These are phyloP conservation scores for Xestia sexstrigata DNA, from an alignment of 2,888 invertebrate species.

Conservation along the genomic window DNA sequence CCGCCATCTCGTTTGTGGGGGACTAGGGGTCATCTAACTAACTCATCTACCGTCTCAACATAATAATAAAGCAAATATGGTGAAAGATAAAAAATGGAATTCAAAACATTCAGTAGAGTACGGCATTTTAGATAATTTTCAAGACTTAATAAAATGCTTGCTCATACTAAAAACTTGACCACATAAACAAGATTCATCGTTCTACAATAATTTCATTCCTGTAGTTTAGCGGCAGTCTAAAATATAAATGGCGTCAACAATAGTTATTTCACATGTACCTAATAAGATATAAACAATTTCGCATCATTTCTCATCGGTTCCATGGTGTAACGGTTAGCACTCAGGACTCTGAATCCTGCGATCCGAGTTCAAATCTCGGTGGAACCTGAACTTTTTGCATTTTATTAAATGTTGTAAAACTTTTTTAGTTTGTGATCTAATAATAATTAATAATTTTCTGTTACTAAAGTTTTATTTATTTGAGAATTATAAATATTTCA, in stretches of 20 bases:
- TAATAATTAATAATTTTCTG: background rate
- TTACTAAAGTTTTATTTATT: background rate
- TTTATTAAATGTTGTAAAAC: background rate
- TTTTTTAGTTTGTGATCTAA: background rate
- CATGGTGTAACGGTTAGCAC: conserved; percentile 94
- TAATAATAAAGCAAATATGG: background rate
- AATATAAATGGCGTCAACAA: background rate
- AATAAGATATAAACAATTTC: conserved; percentile 26
- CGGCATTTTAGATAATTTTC: background rate
- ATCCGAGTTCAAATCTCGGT: conserved; percentile 96
- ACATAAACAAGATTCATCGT: too few relatives aligned
- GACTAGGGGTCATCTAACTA: background rate
- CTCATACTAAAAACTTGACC: background rate
- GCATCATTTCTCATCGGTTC: conserved; percentile 69
- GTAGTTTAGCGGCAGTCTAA: background rate
- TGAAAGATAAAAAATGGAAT: background rate
- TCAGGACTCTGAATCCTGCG: conserved; percentile 96
- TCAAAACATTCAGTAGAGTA: background rate
- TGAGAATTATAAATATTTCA: background rate
- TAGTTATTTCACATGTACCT: accelerated
- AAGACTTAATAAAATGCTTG: background rate
- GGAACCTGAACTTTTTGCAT: conserved; percentile 89
- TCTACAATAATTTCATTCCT: background rate
- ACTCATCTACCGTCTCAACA: too few relatives aligned
- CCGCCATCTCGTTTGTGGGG: background rate